These are phyloP conservation scores for Phrixothrix hirtus DNA, from an alignment of 2,888 invertebrate species.

Conservation along the genomic window DNA sequence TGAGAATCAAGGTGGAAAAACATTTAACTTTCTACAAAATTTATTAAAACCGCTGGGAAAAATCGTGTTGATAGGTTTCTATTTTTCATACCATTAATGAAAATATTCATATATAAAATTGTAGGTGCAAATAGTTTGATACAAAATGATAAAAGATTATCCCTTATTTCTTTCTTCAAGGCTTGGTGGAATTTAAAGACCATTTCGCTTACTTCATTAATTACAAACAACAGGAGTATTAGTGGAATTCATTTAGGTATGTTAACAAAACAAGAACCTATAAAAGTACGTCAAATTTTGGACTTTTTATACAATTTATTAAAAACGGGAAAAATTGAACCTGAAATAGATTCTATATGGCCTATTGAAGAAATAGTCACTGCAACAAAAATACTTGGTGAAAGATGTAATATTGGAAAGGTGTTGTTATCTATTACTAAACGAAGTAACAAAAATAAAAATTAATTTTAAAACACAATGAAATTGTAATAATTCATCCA, in stretches of 20 bases:
- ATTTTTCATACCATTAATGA: neutral
- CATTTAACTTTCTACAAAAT: slow-evolving; percentile 55
- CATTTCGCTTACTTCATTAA: slow-evolving; percentile 47
- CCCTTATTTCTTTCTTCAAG: slow-evolving; percentile 55
- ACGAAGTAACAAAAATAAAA: too few species aligned
- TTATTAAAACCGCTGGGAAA: slow-evolving; percentile 60
- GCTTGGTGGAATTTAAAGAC: slow-evolving; percentile 51
- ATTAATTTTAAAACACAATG: too few species aligned
- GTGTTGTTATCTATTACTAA: slow-evolving; percentile 41
- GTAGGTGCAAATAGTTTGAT: slow-evolving; percentile 59
- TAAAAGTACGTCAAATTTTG: slow-evolving; percentile 44
- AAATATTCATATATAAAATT: slow-evolving; percentile 1
- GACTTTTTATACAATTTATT: slow-evolving; percentile 47
- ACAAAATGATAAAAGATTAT: slow-evolving; percentile 55
- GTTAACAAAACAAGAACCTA: slow-evolving; percentile 46
- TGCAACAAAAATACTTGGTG: slow-evolving; percentile 49
- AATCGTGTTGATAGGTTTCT: slow-evolving; percentile 58
- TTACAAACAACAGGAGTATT: slow-evolving; percentile 52
- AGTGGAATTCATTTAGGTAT: slow-evolving; percentile 55
- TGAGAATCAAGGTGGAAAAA: slow-evolving; percentile 59
- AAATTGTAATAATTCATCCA: too few species aligned
- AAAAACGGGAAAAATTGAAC: slow-evolving; percentile 47
- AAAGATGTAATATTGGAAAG: slow-evolving; percentile 54
- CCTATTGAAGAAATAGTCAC: slow-evolving; percentile 50
- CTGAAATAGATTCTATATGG: slow-evolving; percentile 52